phyloP scores from a whole-genome alignment of 92 coral and sea anemone genomes.

The Epizoanthus illoricatus region DNA sequence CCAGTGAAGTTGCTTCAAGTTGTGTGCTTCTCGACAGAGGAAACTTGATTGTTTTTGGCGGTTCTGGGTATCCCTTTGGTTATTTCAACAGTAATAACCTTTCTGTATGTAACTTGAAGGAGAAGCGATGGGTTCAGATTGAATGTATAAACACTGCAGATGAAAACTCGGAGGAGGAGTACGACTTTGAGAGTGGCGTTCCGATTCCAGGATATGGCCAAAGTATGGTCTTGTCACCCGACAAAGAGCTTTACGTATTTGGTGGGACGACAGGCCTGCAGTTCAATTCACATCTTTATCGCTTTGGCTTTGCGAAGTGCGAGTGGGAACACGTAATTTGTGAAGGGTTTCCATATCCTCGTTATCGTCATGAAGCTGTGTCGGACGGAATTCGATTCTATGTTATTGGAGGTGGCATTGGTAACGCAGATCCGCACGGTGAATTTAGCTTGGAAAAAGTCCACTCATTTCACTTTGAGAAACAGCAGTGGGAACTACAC shows the following conservation, averaged over 20 bases:
- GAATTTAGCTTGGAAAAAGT: constrained; percentile 71
- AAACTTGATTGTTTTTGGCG: constrained; percentile 84
- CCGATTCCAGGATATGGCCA: constrained; percentile 97
- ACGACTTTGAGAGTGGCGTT: constrained; percentile 28
- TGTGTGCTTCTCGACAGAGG: constrained; percentile 72
- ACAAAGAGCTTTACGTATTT: constrained; percentile 82
- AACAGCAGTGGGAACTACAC: constrained; percentile 62
- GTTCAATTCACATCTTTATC: constrained; percentile 72
- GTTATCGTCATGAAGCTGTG: constrained; percentile 95
- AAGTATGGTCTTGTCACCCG: constrained; percentile 81
- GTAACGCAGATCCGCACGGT: constrained; percentile 64
- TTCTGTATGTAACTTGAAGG: constrained; percentile 62
- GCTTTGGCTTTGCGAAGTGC: constrained; percentile 58
- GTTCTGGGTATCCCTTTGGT: constrained; percentile 98
- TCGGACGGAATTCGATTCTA: constrained; percentile 68
- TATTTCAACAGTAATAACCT: constrained; percentile 79
- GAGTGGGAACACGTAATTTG: constrained; percentile 68
- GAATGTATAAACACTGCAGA: constrained; percentile 40
- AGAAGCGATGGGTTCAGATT: constrained; percentile 63
- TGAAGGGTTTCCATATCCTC: constrained; percentile 57
- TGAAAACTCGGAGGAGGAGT: constrained; percentile 27
- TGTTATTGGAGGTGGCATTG: constrained; percentile 90
- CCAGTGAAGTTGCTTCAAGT: constrained; percentile 88
- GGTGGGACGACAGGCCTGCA: constrained; percentile 91
- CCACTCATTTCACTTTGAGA: constrained; percentile 62